Percentiles rank a stretch among this genome's conserved stretches.
phyloP scores from a whole-genome alignment of 2,113 vertebrate species.

The Capreolus pygargus region DNA sequence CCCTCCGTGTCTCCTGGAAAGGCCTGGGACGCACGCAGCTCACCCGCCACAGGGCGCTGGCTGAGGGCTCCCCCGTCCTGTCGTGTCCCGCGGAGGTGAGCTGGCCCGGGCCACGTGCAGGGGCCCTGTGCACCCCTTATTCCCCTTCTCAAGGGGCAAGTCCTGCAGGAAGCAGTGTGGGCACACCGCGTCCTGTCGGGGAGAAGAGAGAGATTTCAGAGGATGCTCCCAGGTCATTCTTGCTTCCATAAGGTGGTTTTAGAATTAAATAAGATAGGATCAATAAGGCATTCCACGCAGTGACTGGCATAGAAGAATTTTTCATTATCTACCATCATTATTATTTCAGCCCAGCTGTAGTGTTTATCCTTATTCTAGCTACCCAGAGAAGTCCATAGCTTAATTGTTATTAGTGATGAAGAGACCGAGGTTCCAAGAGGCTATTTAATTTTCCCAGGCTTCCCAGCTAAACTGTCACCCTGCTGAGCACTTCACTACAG shows the following conservation, averaged over 20 bases:
- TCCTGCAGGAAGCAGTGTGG: accelerated
- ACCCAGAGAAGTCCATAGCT: neutral
- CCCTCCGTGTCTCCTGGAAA: neutral
- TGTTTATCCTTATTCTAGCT: neutral
- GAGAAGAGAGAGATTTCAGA: neutral
- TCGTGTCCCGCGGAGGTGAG: accelerated
- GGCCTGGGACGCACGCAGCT: accelerated
- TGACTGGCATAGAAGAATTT: neutral
- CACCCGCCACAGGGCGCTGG: accelerated
- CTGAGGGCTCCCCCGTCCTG: accelerated
- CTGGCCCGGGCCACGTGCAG: neutral
- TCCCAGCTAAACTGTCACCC: neutral
- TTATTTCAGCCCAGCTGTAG: neutral
- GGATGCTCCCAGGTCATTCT: neutral
- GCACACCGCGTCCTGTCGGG: accelerated
- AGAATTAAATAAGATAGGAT: neutral
- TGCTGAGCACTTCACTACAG: accelerated
- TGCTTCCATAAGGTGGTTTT: neutral
- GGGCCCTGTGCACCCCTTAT: accelerated
- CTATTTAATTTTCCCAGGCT: neutral
- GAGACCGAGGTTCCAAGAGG: neutral
- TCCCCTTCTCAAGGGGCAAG: neutral
- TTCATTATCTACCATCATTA: neutral
- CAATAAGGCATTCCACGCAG: accelerated
- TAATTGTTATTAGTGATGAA: neutral